Evolutionary conservation across 2,888 invertebrate genomes (phyloP), one percentile per base, ranked within the genome.

Genomic region (Temnothorax ravouxi): DNA sequence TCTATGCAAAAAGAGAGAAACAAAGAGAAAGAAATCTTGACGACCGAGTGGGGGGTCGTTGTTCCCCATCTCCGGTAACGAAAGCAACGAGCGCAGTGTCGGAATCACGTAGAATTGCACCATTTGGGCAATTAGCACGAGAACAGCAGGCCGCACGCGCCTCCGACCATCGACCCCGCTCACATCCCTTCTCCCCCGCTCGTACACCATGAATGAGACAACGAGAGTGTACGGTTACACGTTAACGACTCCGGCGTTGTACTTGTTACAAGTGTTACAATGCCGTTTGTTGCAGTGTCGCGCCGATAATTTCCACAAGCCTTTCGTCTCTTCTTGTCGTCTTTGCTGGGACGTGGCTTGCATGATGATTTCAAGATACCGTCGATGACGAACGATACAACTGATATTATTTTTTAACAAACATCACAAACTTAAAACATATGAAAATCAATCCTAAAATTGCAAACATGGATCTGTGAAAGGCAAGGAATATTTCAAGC

Each of bases 41-140:
- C 38, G 61, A 56, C 54, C 25, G 44, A 84, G 83, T 64, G 85
- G 79, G 83, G 82, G 77, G 34, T 61, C 77, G 75, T 76, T 75
- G 74, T 71, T 83, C 72, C 79, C 74, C 34, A 64, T 50, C 61
- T 67, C 62, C 50, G 81, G 74, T 84, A 77, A 77, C 84, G 82
- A 90, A 88, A 90, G 86, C 72, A 79, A 80, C 76, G 47, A 71
- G 79, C 71, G 72, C 84, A 67, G 84, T 91, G 88, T 90, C 90
- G 91, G 92, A 91, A 91, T 91, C 90, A 85, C 75, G 72, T 69
- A 86, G 85, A 86, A 91, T 93, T 93, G 91, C 94, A 90, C 91
- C 93, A 93, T 92, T 92, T 91, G 88, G 92, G 90, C 92, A 93
- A 94, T 93, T 93, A 93, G 91, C 90, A 59, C 89, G 91, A 92